Evolutionary conservation across 2,113 vertebrate genomes (phyloP).

Genomic region (Taurulus bubalis): DNA sequence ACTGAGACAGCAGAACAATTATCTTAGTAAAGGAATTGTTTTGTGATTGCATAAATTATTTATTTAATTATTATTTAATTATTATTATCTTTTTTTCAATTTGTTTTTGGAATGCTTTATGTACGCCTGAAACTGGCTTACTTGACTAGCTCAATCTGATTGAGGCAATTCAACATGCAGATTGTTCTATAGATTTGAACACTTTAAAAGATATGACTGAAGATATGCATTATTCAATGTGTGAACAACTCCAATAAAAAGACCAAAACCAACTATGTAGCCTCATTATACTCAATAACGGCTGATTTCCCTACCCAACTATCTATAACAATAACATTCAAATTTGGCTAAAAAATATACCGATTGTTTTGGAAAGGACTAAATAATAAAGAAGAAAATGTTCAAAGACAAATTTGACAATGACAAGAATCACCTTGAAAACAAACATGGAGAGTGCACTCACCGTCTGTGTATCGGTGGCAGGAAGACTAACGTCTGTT

Average conservation of each 20-base stretch:
- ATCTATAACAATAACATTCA: neutral
- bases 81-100: neutral
- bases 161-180: neutral
- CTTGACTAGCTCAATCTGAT: neutral
- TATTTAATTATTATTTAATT: no score
- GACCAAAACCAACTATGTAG: neutral
- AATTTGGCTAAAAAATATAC: neutral
- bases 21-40: neutral
- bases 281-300: neutral
- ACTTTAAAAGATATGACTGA: neutral
- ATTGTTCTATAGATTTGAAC: conserved; percentile 10
- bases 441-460: conserved; percentile 16
- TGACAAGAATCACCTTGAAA: neutral
- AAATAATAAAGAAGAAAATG: neutral
- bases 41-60: neutral
- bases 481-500: conserved; percentile 31
- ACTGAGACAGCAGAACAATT: neutral
- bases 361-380: neutral
- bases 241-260: conserved; percentile 24
- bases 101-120: neutral
- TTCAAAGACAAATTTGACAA: neutral
- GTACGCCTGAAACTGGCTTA: neutral
- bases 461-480: conserved; percentile 37
- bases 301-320: neutral
- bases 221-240: neutral